These are phyloP conservation scores for Zaprionus taronus DNA, from an alignment of 1,140 invertebrate genomes.

Conservation along the genomic window DNA sequence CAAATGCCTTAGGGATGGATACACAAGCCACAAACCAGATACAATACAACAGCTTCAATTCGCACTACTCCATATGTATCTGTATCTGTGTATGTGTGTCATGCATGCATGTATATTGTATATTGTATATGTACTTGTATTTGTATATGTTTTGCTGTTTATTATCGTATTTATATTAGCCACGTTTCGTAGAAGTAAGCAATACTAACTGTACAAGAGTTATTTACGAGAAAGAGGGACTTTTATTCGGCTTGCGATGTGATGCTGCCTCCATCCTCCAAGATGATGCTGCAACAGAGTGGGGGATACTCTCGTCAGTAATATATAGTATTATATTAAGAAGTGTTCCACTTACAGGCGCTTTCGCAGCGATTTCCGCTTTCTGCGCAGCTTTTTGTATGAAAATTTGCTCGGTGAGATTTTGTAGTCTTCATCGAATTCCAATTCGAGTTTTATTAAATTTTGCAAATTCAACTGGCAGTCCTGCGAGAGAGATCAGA, in stretches of 20 bases:
- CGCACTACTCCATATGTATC: slow-evolving; percentile 43
- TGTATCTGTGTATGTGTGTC: slow-evolving; percentile 1
- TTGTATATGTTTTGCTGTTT: slow-evolving; percentile 37
- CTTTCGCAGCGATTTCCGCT: slow-evolving; percentile 76
- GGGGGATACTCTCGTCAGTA: neutral
- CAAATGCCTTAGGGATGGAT: slow-evolving; percentile 55
- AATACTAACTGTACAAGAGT: slow-evolving; percentile 77
- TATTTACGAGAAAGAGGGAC: slow-evolving; percentile 52
- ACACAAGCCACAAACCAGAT: slow-evolving; percentile 2
- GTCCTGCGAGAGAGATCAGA: slow-evolving; percentile 54
- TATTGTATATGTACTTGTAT: slow-evolving; percentile 35
- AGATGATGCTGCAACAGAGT: slow-evolving; percentile 62
- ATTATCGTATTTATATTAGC: slow-evolving; percentile 70
- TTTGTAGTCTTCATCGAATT: slow-evolving; percentile 84
- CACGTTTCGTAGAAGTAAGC: slow-evolving; percentile 78
- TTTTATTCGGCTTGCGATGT: slow-evolving; percentile 29
- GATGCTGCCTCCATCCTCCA: slow-evolving; percentile 52
- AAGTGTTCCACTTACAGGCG: slow-evolving; percentile 61
- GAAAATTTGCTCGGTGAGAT: slow-evolving; percentile 83
- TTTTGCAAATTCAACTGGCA: slow-evolving; percentile 84
- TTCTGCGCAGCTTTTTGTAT: slow-evolving; percentile 81
- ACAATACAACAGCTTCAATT: slow-evolving; percentile 47
- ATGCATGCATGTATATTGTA: neutral
- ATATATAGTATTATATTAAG: neutral
- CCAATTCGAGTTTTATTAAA: slow-evolving; percentile 80